Evolutionary conservation across 2,888 invertebrate genomes (phyloP), one percentile per base, ranked within the genome.

Genomic region (Lagria hirta): DNA sequence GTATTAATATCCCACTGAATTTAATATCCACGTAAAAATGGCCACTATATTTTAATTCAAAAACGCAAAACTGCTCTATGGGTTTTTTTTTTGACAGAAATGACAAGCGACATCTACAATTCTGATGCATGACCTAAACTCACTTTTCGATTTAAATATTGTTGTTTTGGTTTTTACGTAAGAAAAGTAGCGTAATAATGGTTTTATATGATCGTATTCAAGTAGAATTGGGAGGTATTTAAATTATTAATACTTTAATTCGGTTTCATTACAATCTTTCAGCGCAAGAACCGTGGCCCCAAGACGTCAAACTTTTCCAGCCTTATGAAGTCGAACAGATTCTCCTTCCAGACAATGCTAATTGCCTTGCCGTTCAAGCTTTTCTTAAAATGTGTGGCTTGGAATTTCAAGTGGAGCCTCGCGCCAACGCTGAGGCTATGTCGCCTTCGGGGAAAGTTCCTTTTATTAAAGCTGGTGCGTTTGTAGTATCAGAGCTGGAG

Each of bases 381-480:
- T 96, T 88, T 66, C 75, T 99, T 12, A 88, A 89, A 75, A 96
- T 98, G 90, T 91, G 91, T 65, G 82, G 84, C 38, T 76, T 98
- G 1, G 83, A 86, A 0, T 95, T 86, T 68, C 78, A 81, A 58
- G 82, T 93, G 3, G 88, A 90, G 54, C 84, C 86, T 59, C 77
- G 87, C 50, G 82, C 86, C 60, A 99, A 99, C 75, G 96, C 97
- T 0, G 95, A 97, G 65, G 88, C 88, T 65, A 97, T 98, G 91
- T 96, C 97, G 0, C 97, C 97, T 0, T 88, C 92, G 3, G 93
- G 93, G 0, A 82, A 86, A 56, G 84, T 98, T 1, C 98, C 98
- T 0, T 93, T 98, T 62, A 83, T 98, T 41, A 86, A 88, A 64
- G 89, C 90, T 54, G 95, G 95, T 0, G 84, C 87, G 0, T 91